A percentile compares a stretch with the other conserved stretches of the same genome.
Evolutionary conservation across 1,140 invertebrate genomes (phyloP).

Genomic region (Ceratina japonica): DNA sequence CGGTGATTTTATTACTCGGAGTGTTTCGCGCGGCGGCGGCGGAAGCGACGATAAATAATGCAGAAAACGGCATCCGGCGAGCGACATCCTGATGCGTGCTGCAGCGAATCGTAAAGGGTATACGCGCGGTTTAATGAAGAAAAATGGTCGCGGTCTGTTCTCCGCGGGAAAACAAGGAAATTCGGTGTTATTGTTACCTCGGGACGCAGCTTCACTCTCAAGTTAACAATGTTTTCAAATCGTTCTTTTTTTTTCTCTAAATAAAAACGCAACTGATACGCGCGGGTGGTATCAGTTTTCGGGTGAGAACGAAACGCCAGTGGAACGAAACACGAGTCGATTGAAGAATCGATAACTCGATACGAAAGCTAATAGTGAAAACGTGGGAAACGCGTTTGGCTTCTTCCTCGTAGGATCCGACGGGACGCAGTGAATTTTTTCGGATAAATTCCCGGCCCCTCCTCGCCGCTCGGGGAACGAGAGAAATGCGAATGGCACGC

Average conservation of each 20-base stretch:
- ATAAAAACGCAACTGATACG: too few relatives aligned
- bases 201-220: neutral
- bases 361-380: conserved; percentile 3
- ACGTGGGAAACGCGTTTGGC: neutral
- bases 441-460: neutral
- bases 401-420: neutral
- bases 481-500: neutral
- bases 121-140: neutral
- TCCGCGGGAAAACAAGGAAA: conserved; percentile 20
- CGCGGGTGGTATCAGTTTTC: too few relatives aligned
- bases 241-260: too few relatives aligned
- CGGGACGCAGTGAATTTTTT: neutral
- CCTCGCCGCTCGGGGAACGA: neutral
- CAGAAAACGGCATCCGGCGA: neutral
- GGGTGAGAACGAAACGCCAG: neutral
- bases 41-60: conserved; percentile 33
- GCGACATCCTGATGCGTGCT: conserved; percentile 20
- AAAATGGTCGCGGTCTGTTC: conserved; percentile 20
- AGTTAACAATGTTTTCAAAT: too few relatives aligned
- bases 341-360: conserved; percentile 36
- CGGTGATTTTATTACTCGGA: conserved; percentile 31
- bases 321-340: neutral
- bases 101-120: conserved; percentile 14
- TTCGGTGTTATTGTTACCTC: neutral
- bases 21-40: conserved; percentile 10